Evolutionary conservation across 2,888 invertebrate genomes (phyloP).

Genomic region (Ramazzottius varieornatus): DNA sequence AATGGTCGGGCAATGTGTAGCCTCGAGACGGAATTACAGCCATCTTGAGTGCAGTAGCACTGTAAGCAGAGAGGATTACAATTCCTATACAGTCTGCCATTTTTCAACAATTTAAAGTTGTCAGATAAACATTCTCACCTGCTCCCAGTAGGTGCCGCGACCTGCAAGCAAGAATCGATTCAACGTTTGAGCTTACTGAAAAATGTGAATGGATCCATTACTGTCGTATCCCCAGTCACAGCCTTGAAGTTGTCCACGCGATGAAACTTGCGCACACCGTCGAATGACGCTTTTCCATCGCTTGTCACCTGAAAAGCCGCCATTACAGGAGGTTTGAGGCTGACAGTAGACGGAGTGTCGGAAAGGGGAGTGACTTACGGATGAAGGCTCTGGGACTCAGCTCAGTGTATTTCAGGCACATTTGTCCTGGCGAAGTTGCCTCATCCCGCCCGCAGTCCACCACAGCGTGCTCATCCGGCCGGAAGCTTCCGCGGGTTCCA

Average conservation of each 20-base stretch:
- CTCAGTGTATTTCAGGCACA: background rate
- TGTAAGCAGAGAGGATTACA: too few relatives aligned
- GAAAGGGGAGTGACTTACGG: too few relatives aligned
- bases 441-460: background rate
- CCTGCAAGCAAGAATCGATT: background rate
- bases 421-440: background rate
- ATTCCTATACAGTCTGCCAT: too few relatives aligned
- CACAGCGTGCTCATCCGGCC: background rate
- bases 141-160: background rate
- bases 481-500: background rate
- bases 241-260: background rate
- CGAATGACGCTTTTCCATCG: constrained; percentile 2
- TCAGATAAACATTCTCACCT: too few relatives aligned
- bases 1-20: too few relatives aligned
- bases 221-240: background rate
- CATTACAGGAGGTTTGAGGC: too few relatives aligned
- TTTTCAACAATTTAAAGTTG: too few relatives aligned
- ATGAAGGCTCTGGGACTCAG: background rate
- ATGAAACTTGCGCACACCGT: background rate
- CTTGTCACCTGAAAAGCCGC: background rate
- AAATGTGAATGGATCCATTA: too few relatives aligned
- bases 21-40: background rate
- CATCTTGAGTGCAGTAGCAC: background rate
- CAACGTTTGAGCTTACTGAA: too few relatives aligned
- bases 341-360: too few relatives aligned